A percentile compares a stretch with the other conserved stretches of the same genome.
Conservation (phyloP, 2,888 invertebrate genomes). For the Chrysotoxum bicinctum region DNA sequence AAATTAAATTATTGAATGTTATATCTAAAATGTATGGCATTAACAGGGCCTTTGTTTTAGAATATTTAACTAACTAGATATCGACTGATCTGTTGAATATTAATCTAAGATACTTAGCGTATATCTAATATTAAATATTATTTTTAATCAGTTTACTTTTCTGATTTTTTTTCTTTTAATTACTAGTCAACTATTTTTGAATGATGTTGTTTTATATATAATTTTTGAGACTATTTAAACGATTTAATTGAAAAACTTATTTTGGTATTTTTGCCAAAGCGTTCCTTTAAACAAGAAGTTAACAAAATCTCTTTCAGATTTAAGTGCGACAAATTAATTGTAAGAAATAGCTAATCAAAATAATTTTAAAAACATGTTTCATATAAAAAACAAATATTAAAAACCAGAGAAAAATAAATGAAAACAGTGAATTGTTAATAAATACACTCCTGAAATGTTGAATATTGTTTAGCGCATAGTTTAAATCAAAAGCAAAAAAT, state of each 20-base stretch:
- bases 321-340: neutral
- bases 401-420: neutral
- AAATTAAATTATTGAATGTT: no score
- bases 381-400: neutral
- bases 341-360: neutral
- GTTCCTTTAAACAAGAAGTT: neutral
- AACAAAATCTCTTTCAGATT: neutral
- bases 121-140: neutral
- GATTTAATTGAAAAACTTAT: no score
- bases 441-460: slow-evolving; percentile 19
- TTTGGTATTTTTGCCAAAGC: neutral
- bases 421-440: slow-evolving; percentile 17
- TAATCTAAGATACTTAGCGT: no score
- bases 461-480: slow-evolving; percentile 41
- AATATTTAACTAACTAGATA: neutral
- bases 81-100: neutral
- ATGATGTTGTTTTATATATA: neutral
- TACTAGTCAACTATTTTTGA: neutral
- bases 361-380: neutral
- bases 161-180: neutral
- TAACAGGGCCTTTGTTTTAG: no score
- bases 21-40: no score
- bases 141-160: neutral
- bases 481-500: slow-evolving; percentile 35
- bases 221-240: neutral